Percentiles rank a stretch among this genome's conserved stretches.
phyloP scores from a whole-genome alignment of 2,797 vertebrate genomes.

The Rhabdophis nuchalis region DNA sequence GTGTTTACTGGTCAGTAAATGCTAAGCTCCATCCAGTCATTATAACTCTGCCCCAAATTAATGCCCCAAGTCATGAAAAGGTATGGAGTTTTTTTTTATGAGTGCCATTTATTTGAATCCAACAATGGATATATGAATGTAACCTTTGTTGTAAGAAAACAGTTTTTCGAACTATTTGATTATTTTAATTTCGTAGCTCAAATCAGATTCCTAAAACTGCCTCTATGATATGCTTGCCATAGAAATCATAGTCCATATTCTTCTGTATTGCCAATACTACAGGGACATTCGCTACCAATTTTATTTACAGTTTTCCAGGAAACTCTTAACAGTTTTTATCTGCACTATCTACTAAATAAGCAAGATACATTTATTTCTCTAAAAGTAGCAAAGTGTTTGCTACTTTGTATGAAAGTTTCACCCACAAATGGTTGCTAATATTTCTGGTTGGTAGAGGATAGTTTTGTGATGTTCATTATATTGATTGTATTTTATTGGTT shows the following conservation, averaged over 20 bases:
- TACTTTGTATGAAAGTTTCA: neutral
- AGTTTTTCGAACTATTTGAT: neutral
- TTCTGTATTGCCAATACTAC: neutral
- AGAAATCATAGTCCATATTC: neutral
- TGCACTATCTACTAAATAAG: neutral
- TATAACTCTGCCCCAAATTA: neutral
- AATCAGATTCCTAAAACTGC: neutral
- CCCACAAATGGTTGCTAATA: neutral
- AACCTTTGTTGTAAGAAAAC: neutral
- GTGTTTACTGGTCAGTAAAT: neutral
- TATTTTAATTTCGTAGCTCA: neutral
- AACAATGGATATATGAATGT: neutral
- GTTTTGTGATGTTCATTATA: neutral
- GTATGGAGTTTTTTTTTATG: neutral
- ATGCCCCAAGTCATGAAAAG: neutral
- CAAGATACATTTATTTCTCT: neutral
- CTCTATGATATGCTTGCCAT: neutral
- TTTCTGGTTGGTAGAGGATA: neutral
- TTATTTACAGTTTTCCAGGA: neutral
- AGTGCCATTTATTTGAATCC: neutral
- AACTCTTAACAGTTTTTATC: neutral
- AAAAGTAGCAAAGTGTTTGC: neutral
- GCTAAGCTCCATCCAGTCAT: neutral
- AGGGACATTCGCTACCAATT: neutral
- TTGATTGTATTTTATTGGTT: neutral